phyloP scores from a whole-genome alignment of 2,888 invertebrate genomes.

The Patella ulyssiponensis region DNA sequence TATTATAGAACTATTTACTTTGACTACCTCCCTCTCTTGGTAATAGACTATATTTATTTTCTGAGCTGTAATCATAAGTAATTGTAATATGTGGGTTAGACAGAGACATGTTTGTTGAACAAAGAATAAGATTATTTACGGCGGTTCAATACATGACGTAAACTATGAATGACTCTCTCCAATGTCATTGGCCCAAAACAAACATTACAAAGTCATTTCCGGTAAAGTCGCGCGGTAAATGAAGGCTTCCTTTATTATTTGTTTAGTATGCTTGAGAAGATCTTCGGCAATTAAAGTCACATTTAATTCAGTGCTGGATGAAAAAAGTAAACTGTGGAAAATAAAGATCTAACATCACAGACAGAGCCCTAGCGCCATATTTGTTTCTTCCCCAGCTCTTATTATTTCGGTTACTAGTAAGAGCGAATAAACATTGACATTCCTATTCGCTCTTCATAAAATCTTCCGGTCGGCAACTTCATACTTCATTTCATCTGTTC shows the following conservation, averaged over 20 bases:
- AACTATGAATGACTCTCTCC: no score
- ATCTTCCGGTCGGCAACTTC: constrained; percentile 6
- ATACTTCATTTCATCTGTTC: background rate
- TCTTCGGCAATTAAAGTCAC: background rate
- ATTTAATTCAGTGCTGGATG: no score
- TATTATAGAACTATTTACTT: no score
- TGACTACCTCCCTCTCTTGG: no score
- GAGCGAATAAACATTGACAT: constrained; percentile 4
- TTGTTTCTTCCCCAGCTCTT: background rate
- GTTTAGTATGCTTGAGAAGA: background rate
- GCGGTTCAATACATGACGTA: no score
- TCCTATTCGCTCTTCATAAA: background rate
- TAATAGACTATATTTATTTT: no score
- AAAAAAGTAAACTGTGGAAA: no score
- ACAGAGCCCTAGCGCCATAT: background rate
- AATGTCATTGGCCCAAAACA: background rate
- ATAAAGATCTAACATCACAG: no score
- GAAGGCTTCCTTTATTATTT: background rate
- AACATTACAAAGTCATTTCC: background rate
- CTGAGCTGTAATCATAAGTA: no score
- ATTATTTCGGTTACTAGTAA: background rate
- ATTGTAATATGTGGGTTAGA: no score
- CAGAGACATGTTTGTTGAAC: no score
- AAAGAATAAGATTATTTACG: no score
- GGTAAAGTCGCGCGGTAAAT: background rate